Percentiles rank a stretch among this genome's conserved stretches.
Conservation (phyloP, 2,113 vertebrate genomes). For the Chamaea fasciata region DNA sequence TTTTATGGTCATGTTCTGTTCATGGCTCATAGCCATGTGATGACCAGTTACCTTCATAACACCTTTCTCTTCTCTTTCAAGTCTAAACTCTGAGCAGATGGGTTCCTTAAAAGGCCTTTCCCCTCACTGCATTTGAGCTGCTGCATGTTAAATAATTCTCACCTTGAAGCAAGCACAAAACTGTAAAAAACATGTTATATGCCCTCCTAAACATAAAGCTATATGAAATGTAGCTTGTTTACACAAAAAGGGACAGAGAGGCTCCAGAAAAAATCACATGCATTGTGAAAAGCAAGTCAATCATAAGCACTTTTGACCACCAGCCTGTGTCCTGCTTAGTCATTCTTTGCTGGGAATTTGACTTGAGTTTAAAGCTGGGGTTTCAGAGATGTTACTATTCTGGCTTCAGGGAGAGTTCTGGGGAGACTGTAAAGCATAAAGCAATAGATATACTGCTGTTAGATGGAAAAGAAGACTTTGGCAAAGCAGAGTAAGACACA, state of each 20-base stretch:
- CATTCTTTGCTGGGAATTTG: background rate
- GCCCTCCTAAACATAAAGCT: background rate
- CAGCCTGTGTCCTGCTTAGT: background rate
- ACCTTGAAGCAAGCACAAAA: background rate
- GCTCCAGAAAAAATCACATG: rapidly evolving
- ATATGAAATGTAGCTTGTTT: background rate
- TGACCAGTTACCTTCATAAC: background rate
- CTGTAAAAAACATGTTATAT: background rate
- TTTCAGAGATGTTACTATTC: background rate
- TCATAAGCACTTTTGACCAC: background rate
- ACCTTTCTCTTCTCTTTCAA: background rate
- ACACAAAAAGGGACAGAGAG: background rate
- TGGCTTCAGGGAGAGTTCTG: background rate
- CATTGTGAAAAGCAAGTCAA: background rate
- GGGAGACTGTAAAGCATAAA: background rate
- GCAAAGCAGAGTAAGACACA: background rate
- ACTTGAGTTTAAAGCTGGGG: background rate
- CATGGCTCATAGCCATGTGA: background rate
- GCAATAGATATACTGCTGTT: background rate
- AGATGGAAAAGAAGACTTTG: background rate
- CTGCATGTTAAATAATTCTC: background rate
- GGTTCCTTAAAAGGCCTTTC: background rate
- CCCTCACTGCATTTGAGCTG: background rate
- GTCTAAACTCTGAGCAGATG: background rate
- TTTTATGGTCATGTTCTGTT: background rate